These are phyloP conservation scores for Centropus bengalensis DNA, from an alignment of 2,113 vertebrate species.

Conservation along the genomic window DNA sequence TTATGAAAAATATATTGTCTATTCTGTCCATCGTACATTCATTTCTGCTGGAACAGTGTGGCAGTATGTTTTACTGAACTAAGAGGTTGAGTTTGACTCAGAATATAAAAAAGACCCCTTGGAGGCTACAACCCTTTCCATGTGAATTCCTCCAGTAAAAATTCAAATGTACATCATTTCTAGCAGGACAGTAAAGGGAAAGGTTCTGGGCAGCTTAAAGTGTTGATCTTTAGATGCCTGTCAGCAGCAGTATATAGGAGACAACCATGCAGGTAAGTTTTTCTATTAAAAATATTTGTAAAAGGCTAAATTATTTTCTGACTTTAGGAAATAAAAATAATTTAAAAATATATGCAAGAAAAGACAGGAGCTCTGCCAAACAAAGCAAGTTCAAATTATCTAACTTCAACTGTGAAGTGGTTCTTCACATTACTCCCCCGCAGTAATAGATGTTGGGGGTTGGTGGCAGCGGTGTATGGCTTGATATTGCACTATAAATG, in stretches of 20 bases:
- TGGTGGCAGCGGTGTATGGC: background rate
- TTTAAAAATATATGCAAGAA: background rate
- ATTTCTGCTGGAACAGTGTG: background rate
- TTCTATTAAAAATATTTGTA: background rate
- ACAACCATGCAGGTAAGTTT: background rate
- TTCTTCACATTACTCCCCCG: background rate
- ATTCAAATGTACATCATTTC: background rate
- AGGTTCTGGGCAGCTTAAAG: background rate
- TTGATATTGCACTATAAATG: background rate
- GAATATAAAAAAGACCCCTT: background rate
- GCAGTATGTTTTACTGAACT: background rate
- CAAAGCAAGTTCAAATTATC: background rate
- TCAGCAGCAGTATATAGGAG: background rate
- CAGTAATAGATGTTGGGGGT: background rate
- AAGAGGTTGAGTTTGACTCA: background rate
- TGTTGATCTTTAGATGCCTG: background rate
- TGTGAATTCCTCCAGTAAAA: background rate
- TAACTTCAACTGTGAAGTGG: background rate
- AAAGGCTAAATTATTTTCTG: background rate
- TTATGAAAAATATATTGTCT: background rate
- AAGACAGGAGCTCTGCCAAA: fast-evolving
- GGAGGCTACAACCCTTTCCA: background rate
- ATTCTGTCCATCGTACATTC: background rate
- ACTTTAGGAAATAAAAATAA: background rate
- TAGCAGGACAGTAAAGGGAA: background rate